Evolutionary conservation across 2,113 vertebrate species (phyloP), one percentile per base, ranked within the genome.

Genomic region (Spea bombifrons): DNA sequence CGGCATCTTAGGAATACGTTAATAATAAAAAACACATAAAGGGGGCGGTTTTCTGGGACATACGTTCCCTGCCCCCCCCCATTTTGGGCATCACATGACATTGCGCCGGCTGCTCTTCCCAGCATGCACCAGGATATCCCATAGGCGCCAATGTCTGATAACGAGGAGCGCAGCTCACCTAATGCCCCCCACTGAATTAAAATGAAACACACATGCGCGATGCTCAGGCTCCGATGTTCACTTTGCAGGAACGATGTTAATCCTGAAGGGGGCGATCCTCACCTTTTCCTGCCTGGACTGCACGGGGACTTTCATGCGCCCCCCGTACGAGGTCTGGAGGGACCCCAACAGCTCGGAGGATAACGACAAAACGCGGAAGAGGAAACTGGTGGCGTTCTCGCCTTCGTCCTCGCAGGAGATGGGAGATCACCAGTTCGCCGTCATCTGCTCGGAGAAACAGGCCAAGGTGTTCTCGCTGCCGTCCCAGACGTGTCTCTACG

Each of bases 401-500:
- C 92, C 95, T 3, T 94, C 92, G 3, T 92, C 92, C 53, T 95
- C 95, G 76, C 96, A 98, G 89, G 96, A 98, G 17, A 86, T 84
- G 82, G 91, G 92, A 81, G 96, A 98, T 43, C 94, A 97, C 85
- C 97, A 98, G 81, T 94, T 97, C 89, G 93, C 92, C 47, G 91
- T 99, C 83, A 91, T 96, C 85, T 99, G 96, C 89, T 97, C 96
- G 10, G 97, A 99, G 89, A 95, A 94, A 86, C 97, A 99, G 94
- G 97, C 97, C 90, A 98, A 98, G 92, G 95, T 99, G 59, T 95
- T 97, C 88, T 86, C 95, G 84, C 96, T 99, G 94, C 96, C 97
- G 80, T 95, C 96, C n/a, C 96, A 98, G 92, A 94, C 93, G 45
- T 97, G 95, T 90, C 94, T 98, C 81, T 97, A 95, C 59, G 93